Evolutionary conservation across 2,113 vertebrate species (phyloP), one percentile per base, ranked within the genome.

Genomic region (Microtus ochrogaster): DNA sequence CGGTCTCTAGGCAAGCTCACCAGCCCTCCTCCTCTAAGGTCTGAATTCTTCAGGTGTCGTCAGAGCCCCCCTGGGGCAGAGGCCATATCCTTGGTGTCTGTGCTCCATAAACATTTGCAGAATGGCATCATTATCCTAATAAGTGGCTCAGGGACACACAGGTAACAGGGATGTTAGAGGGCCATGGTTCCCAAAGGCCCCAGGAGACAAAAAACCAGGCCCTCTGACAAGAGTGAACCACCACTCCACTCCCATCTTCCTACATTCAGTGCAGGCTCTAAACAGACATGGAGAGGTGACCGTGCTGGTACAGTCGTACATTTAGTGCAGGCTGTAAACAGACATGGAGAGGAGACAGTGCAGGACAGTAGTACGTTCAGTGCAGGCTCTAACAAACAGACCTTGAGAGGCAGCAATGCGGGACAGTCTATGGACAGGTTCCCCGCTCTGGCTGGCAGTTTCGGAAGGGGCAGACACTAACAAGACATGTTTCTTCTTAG

Each of bases 111-210:
- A 28, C 66, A 78, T 9, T 36, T 78, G 74, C 63, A 92, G 58
- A 95, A 93, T n/a, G 93, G 33, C 47, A 65, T 84, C 68, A 70
- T 95, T 93, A 90, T 70, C 65, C 86, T 87, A 89, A 81, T 76
- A 91, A 89, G 21, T 44, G 44, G 28, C 94, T 73, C 88, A 79
- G 72, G 72, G 87, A 85, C 61, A 92, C 47, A 70, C 5, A 22
- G 61, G 58, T 30, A 65, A 76, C 2, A 55, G 61, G 24, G 30
- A 24, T 9, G 0, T 47, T 44, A 30, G 24, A 47, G 74, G 63
- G 22, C 58, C 44, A 39, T 74, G 73, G 9, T 11, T 41, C 79
- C 33, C 89, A 26, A 39, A 77, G 47, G 58, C 10, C 49, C 55
- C 8, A 3, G 44, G 28, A 94, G 30, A 44, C 89, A 89, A 87